Percentiles rank a stretch among this genome's conserved stretches.
These are phyloP conservation scores for Nephila pilipes DNA, from an alignment of 1,140 invertebrate genomes.

Conservation along the genomic window DNA sequence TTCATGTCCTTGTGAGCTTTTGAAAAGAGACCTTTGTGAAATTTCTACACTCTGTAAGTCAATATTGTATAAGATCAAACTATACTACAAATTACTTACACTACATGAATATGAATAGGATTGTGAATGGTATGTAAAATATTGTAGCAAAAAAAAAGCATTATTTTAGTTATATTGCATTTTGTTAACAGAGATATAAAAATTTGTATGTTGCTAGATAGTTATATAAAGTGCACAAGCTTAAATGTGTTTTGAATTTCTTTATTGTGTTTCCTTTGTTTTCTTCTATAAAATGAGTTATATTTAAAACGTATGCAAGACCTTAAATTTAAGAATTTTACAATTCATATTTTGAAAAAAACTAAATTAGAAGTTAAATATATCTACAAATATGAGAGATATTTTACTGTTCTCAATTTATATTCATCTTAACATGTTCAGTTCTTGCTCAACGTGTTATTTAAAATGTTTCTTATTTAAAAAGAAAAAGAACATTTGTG, in stretches of 20 bases:
- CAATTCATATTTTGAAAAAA: no score
- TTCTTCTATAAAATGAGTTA: no score
- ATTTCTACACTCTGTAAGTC: conserved; percentile 65
- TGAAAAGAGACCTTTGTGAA: conserved; percentile 66
- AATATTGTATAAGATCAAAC: conserved; percentile 65
- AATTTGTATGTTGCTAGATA: conserved; percentile 76
- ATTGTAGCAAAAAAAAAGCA: conserved; percentile 65
- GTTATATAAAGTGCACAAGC: conserved; percentile 74
- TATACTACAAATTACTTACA: conserved; percentile 61
- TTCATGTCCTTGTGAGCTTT: conserved; percentile 70
- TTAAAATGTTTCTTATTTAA: no score
- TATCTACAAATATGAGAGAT: no score
- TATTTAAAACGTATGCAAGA: no score
- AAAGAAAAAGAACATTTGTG: no score
- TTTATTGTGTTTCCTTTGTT: background rate
- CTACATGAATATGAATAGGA: conserved; percentile 61
- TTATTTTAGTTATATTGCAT: conserved; percentile 77
- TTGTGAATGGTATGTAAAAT: conserved; percentile 67
- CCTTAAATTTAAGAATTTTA: no score
- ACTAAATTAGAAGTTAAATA: no score
- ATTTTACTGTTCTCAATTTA: no score
- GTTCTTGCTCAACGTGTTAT: no score
- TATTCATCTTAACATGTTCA: no score
- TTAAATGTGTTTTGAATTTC: conserved; percentile 41
- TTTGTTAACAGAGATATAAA: conserved; percentile 75